Evolutionary conservation across 2,888 invertebrate species (phyloP), one percentile per base, ranked within the genome.

Genomic region (Dicycla oo): DNA sequence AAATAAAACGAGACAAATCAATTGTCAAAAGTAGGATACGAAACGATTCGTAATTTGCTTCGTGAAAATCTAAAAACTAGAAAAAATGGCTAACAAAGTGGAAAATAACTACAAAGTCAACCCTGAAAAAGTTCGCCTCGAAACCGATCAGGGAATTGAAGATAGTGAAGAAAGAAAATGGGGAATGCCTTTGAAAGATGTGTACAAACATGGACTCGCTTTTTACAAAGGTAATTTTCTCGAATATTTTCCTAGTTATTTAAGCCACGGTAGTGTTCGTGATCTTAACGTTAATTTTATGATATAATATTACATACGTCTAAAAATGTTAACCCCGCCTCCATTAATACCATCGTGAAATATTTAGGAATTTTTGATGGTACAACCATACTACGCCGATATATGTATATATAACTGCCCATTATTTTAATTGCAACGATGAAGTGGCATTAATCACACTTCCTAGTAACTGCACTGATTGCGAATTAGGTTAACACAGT

Each of bases 161-260:
- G 94, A 95, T 67, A 95, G 94, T 78, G 96, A 96, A 89, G 94
- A 95, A 88, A 90, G 93, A 83, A 97, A 97, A 95, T 97, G 97
- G 97, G 97, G 97, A 63, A 95, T 98, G 88, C 97, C 97, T 58
- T 91, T 98, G 74, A 96, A 97, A 88, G 98, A 99, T 88, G 97
- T 99, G 65, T 99, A 99, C 95, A 98, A 98, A 95, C 97, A 99
- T 88, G 98, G 98, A 45, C 95, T 99, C 75, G 97, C 97, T 90
- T 99, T 99, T 96, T 99, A 99, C 91, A 99, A 99, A 98, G 99
- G 99, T 99, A 96, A 69, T 73, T 83, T 71, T 68, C 87, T n/a
- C 49, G n/a, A 69, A 56, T 61, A 40, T 75, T 67, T 58, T 54
- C 26, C 40, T 23, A 65, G 10, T 20, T 20, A 51, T 51, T 4